Evolutionary conservation across 2,888 invertebrate species (phyloP).

Genomic region (Athrips mouffetella): DNA sequence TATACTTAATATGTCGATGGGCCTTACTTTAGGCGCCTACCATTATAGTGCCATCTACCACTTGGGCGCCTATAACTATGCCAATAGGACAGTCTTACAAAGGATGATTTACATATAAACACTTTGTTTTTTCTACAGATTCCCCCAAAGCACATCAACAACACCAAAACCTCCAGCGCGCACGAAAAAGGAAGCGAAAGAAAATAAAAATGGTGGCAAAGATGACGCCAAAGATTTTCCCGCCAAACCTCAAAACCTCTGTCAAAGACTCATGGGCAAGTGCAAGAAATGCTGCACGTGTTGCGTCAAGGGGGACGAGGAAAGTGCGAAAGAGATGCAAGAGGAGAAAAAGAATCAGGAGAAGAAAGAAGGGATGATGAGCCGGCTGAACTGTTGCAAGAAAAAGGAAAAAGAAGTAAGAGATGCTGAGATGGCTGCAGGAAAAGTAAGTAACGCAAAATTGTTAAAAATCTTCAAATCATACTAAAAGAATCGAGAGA

Average conservation of each 20-base stretch:
- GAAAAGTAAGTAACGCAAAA: conserved; percentile 51
- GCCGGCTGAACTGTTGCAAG: conserved; percentile 58
- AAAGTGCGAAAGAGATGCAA: conserved; percentile 28
- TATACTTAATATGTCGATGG: no score
- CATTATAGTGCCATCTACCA: no score
- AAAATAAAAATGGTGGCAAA: conserved; percentile 24
- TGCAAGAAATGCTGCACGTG: conserved; percentile 73
- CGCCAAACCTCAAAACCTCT: conserved; percentile 44
- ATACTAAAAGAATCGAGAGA: no score
- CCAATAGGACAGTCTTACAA: no score
- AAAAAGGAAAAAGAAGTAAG: conserved; percentile 59
- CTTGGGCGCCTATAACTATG: no score
- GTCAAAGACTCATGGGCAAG: conserved; percentile 58
- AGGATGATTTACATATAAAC: no score
- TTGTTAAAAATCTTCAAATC: no score
- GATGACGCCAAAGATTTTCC: conserved; percentile 29
- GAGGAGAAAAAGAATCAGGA: conserved; percentile 24
- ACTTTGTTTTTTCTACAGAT: conserved; percentile 37
- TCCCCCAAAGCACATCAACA: conserved; percentile 70
- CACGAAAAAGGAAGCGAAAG: conserved; percentile 41
- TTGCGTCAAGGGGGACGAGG: conserved; percentile 54
- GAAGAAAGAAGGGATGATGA: conserved; percentile 47
- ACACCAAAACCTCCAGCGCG: conserved; percentile 68
- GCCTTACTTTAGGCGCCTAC: no score
- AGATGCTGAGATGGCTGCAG: conserved; percentile 58